Evolutionary conservation across 2,113 vertebrate species (phyloP), one percentile per base, ranked within the genome.

Genomic region (Lepus timidus): DNA sequence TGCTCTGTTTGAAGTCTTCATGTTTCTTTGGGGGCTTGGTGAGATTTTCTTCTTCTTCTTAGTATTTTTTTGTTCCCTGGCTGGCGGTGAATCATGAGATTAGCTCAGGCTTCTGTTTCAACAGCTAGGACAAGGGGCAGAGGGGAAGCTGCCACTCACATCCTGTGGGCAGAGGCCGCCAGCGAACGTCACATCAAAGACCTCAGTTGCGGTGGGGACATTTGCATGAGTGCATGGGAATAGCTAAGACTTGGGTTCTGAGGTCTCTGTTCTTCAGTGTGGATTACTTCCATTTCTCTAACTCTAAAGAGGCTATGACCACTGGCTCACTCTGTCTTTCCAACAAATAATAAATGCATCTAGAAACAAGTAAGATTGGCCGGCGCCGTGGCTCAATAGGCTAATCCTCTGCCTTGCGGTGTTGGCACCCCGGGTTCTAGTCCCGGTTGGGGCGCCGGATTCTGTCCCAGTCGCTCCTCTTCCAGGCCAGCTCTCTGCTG

Each of bases 101-200:
- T 8, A 75, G 44, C 58, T 65, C 44, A 84, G n/a, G 23, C 80
- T 64, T 65, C 44, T 11, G 3, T 6, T 39, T 74, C 16, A 16
- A 16, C 23, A 65, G 39, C 39, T 23, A 36, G 25, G 44, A 91
- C 58, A 36, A 65, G 23, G n/a, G 17, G 4, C 44, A 0, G 0
- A 36, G 44, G 3, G 17, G 70, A 55, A 44, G 44, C 51, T 36
- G 44, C 44, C 39, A 55, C 58, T 23, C 22, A 33, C 29, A 52
- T 14, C 7, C 49, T n/a, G 12, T 33, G 13, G 31, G 64, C 33
- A 29, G 19, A 29, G 70, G 36, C 49, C 25, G 14, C 61, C n/a
- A 1, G 39, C 36, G 27, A 27, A 33, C 27, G 61, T 4, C 9
- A 58, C 9, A 19, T 2, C 36, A 9, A 0, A 6, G 22, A 1